Evolutionary conservation across 1,140 invertebrate genomes (phyloP), one percentile per base, ranked within the genome.

Genomic region (Pogonomyrmex californicus): DNA sequence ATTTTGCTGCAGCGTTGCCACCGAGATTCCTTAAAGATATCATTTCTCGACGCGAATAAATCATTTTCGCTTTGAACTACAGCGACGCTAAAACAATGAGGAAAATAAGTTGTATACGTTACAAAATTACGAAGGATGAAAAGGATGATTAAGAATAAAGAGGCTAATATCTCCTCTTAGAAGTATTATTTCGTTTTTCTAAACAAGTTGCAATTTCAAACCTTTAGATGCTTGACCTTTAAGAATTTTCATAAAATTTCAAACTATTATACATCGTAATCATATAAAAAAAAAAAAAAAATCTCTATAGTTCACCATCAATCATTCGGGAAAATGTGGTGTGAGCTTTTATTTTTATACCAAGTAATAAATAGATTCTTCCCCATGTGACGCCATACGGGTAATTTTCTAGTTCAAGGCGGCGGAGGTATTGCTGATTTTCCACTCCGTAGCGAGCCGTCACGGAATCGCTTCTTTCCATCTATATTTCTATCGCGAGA

Each of bases 361-460:
- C 49, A 17, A 51, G 56, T 70, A 81, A 81, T 81, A 70, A 81
- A 81, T 81, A 70, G 58, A 63, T 49, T 33, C 30, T 49, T 33
- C 30, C 30, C 41, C 38, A 36, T 38, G 56, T 58, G 36, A 85
- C 49, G 75, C 54, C 81, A 87, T 86, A 49, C 30, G 36, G 30
- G 78, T 70, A 81, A 81, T 81, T 56, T 70, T 81, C 78, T 70
- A 70, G 78, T 70, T 70, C 65, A 81, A 56, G 63, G 78, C 78
- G 78, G 78, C 49, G 0, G 49, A 33, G 63, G 38, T n/a, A 44
- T 54, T 38, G 36, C 78, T 47, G 38, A 81, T 70, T 81, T 81
- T 81, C 78, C 78, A 56, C 78, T 81, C 78, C 44, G 77, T 44
- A 17, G 38, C 49, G 23, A 81, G 38, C 66, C 78, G 44, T 81